Base-by-base conservation (phyloP, 2,888 invertebrate species). In the Icerya purchasi region DNA sequence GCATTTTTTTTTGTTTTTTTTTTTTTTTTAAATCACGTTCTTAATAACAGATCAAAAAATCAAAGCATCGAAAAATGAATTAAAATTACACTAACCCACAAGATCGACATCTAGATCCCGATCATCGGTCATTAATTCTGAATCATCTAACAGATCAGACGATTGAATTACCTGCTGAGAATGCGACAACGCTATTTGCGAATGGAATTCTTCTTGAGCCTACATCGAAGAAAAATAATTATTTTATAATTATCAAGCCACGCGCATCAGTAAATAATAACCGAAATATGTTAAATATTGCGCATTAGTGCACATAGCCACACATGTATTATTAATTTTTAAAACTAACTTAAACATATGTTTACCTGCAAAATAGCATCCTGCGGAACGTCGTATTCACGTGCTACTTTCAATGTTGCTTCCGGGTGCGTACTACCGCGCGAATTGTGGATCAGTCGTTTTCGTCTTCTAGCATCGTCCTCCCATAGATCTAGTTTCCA, bases 401-500 rank as follows among this genome's bases (percentile, higher is more conserved):
- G 75, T 58, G 87, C 84, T 51, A 89, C 85, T 71, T 86, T 82
- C 19, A 86, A 74, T 52, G 86, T 86, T 22, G 91, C 93, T 73
- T 91, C 89, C 14, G 88, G 86, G 74, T 94, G 94, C 58, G 84
- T 80, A n/a, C 87, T 84, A 2, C 96, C 97, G 63, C 87, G 78
- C 24, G 93, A 85, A 77, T 98, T 97, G 66, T 92, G 92, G 61
- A 98, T 88, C 71, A 98, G 86, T 53, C 98, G 80, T 68, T 97
- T 85, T 61, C 97, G 80, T 61, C 98, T 77, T 20, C 98, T 79
- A 3, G 94, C 93, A 75, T 99, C 98, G 74, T 98, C 98, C 75
- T 98, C 98, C 98, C 98, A 99, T 52, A 90, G 87, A 74, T 99
- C 98, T 66, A 99, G 75, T 73, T 93, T 94, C 94, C 96, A 96